Base-by-base conservation (phyloP, 2,888 invertebrate genomes). In the Pterostichus niger region DNA sequence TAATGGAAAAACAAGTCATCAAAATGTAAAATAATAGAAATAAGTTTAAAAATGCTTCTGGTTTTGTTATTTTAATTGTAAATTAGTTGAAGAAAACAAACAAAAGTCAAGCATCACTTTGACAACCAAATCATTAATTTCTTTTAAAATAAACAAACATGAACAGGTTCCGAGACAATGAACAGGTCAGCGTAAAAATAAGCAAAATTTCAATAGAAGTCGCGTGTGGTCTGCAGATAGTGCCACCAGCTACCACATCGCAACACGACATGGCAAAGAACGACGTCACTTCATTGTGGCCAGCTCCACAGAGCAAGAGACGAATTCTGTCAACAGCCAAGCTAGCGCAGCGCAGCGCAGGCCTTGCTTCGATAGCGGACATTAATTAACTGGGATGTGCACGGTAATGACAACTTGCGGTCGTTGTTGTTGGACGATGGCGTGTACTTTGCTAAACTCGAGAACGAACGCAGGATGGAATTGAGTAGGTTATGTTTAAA, bases 351-450 rank as follows among this genome's bases (percentile, higher is more conserved):
- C 24, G 24, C 24, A 71, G 17, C 49, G 13, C 11, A n/a, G 64
- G 49, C 33, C 31, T 24, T 46, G 52, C 52, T 75, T 75, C 52
- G 52, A 75, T 75, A 24, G 31, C 75, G 52, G 75, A 75, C 75
- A 75, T 75, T 75, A 75, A 75, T 75, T 75, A 75, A 52, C 75
- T 75, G 24, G 49, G 49, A 75, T 75, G 52, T 52, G 75, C 49
- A 73, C 49, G 44, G 73, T 64, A 64, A 24, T 73, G 73, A 73
- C 75, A 75, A 75, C 10, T 75, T 52, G 75, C 52, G 15, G 52
- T 40, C 40, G 46, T 40, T 44, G 59, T 59, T 59, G 59, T 15
- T 59, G 24, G 31, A 59, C 5, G 24, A 40, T 24, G 24, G 10
- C 7, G 59, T 59, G 17, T 71, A 11, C 71, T 40, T 24, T 24